These are phyloP conservation scores for Lanistes nyassanus DNA, from an alignment of 1,140 invertebrate species.

Conservation along the genomic window DNA sequence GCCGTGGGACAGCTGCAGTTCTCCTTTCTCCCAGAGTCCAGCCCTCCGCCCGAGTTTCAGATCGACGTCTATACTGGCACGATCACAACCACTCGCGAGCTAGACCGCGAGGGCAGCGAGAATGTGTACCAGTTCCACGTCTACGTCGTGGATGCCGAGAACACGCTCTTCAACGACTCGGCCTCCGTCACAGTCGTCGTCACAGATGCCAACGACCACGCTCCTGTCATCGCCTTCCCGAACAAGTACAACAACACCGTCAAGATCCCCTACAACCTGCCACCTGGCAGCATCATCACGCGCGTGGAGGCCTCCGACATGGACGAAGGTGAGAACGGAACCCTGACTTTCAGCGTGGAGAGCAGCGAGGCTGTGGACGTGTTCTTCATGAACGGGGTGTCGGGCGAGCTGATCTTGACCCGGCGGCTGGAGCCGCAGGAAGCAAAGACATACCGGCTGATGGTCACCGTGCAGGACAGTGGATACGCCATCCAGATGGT, in stretches of 20 bases:
- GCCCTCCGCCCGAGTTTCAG: constrained; percentile 71
- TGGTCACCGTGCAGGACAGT: constrained; percentile 47
- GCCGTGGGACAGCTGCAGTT: constrained; percentile 41
- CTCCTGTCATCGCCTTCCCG: constrained; percentile 65
- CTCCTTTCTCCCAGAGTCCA: constrained; percentile 46
- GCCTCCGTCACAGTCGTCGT: constrained; percentile 84
- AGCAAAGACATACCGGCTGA: constrained; percentile 45
- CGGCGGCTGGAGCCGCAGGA: constrained; percentile 44
- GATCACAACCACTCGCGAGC: constrained; percentile 69
- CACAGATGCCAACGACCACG: constrained; percentile 80
- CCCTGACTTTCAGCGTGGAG: constrained; percentile 79
- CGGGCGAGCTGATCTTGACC: constrained; percentile 47
- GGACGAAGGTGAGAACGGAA: constrained; percentile 78
- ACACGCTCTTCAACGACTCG: constrained; percentile 85
- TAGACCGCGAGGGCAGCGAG: constrained; percentile 89
- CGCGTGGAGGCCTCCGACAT: constrained; percentile 42
- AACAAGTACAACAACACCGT: constrained; percentile 50
- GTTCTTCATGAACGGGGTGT: constrained; percentile 48
- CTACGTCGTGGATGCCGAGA: constrained; percentile 91
- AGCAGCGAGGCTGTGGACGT: constrained; percentile 43
- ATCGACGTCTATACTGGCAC: constrained; percentile 91
- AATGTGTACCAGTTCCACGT: constrained; percentile 84
- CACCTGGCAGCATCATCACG: constrained; percentile 45
- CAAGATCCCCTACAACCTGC: constrained; percentile 36
- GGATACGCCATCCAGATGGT: constrained; percentile 39